These are phyloP conservation scores for Oxystoma pomonae DNA, from an alignment of 2,888 invertebrate genomes.

Conservation along the genomic window DNA sequence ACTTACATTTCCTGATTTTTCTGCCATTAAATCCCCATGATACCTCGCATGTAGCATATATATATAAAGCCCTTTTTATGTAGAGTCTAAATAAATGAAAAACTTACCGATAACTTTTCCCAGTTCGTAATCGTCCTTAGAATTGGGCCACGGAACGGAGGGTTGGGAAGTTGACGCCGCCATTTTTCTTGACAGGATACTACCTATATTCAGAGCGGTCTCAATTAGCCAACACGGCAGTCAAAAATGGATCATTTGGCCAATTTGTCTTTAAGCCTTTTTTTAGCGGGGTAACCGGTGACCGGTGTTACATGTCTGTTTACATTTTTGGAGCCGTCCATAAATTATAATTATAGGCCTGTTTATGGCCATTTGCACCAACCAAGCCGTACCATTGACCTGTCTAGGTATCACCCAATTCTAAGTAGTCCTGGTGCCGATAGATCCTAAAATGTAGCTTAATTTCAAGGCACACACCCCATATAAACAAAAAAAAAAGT, in stretches of 20 bases:
- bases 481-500: too few relatives aligned
- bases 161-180: slow-evolving; percentile 53
- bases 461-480: too few relatives aligned
- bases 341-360: neutral
- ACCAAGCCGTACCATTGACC: too few relatives aligned
- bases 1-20: slow-evolving; percentile 16
- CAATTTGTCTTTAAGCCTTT: neutral
- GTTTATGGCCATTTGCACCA: too few relatives aligned
- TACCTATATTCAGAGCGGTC: slow-evolving; percentile 40
- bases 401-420: too few relatives aligned
- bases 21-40: slow-evolving; percentile 12
- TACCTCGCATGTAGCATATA: slow-evolving; percentile 18
- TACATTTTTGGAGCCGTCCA: neutral
- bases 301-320: neutral
- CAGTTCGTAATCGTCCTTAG: slow-evolving; percentile 87
- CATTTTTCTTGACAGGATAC: slow-evolving; percentile 59
- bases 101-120: slow-evolving; percentile 86
- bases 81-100: slow-evolving; percentile 17
- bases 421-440: too few relatives aligned
- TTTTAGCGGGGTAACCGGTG: neutral
- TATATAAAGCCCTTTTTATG: slow-evolving; percentile 20
- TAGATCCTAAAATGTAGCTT: too few relatives aligned
- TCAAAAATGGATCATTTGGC: neutral
- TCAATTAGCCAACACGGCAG: neutral
- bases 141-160: slow-evolving; percentile 75